Evolutionary conservation across 2,888 invertebrate genomes (phyloP).

Genomic region (Campaea margaritaria): DNA sequence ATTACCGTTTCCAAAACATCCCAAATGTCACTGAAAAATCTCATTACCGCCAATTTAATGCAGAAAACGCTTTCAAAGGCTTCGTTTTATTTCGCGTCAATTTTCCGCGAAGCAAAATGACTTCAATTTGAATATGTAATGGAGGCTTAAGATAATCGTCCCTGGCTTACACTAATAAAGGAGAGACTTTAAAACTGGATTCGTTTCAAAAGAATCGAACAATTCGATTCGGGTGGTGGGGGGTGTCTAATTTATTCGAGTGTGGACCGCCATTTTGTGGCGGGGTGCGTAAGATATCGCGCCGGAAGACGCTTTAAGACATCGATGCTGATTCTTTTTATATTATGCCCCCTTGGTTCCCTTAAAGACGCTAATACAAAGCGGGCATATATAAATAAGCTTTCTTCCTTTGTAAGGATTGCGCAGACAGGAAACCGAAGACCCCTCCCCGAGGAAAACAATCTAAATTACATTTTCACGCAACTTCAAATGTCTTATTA

Average conservation of each 20-base stretch:
- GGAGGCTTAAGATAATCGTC: constrained; percentile 83
- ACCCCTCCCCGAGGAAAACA: constrained; percentile 79
- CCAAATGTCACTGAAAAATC: constrained; percentile 56
- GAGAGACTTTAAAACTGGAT: constrained; percentile 76
- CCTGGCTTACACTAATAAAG: constrained; percentile 85
- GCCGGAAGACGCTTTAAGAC: constrained; percentile 83
- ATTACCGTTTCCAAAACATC: constrained; percentile 34
- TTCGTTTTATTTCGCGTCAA: constrained; percentile 84
- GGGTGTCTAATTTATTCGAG: constrained; percentile 83
- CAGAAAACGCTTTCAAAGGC: constrained; percentile 72
- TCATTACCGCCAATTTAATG: constrained; percentile 68
- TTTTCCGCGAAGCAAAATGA: constrained; percentile 82
- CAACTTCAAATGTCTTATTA: constrained; percentile 86
- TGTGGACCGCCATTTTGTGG: constrained; percentile 84
- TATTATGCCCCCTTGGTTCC: constrained; percentile 82
- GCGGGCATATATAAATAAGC: constrained; percentile 83
- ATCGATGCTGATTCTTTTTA: constrained; percentile 84
- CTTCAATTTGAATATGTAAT: constrained; percentile 86
- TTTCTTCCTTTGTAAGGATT: constrained; percentile 70
- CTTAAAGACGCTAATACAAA: constrained; percentile 85
- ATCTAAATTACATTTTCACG: constrained; percentile 86
- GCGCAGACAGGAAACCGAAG: constrained; percentile 71
- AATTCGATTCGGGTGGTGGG: constrained; percentile 74
- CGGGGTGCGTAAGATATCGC: constrained; percentile 68
- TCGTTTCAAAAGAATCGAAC: constrained; percentile 84